Percentiles rank a stretch among this genome's conserved stretches.
These are phyloP conservation scores for Fopius arisanus DNA, from an alignment of 1,140 invertebrate species.

Conservation along the genomic window DNA sequence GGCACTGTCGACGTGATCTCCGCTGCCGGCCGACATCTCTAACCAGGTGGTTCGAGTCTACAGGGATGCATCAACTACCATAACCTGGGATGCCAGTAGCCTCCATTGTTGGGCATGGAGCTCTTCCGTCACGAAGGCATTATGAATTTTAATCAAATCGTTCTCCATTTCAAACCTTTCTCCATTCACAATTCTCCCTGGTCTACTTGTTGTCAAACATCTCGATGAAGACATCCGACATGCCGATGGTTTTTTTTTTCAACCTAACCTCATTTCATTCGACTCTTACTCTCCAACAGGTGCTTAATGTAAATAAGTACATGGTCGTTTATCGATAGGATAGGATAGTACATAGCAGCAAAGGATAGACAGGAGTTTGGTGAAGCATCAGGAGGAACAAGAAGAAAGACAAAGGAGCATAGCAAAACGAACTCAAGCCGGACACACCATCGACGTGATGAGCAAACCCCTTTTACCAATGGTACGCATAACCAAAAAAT, in stretches of 20 bases:
- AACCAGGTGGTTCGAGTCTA: neutral
- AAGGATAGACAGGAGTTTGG: neutral
- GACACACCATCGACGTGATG: neutral
- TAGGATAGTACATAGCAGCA: no score
- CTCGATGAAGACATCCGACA: neutral
- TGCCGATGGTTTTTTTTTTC: neutral
- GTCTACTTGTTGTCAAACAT: constrained; percentile 4
- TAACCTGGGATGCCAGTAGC: constrained; percentile 35
- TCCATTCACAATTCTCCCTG: neutral
- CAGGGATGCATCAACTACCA: constrained; percentile 29
- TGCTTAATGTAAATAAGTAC: constrained; percentile 50
- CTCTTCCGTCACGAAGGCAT: constrained; percentile 52
- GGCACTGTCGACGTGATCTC: constrained; percentile 27
- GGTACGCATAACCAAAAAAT: neutral
- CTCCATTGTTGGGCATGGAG: constrained; percentile 35
- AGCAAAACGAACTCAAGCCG: constrained; percentile 18
- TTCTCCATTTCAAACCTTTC: constrained; percentile 46
- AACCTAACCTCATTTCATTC: neutral
- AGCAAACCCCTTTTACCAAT: neutral
- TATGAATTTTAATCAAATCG: constrained; percentile 63
- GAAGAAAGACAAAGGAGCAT: constrained; percentile 20
- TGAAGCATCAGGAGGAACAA: neutral
- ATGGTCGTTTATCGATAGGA: neutral
- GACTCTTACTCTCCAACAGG: constrained; percentile 31
- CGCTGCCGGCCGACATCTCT: neutral